A percentile compares a stretch with the other conserved stretches of the same genome.
Evolutionary conservation across 2,113 vertebrate genomes (phyloP).

Genomic region (Ardeotis arabs): DNA sequence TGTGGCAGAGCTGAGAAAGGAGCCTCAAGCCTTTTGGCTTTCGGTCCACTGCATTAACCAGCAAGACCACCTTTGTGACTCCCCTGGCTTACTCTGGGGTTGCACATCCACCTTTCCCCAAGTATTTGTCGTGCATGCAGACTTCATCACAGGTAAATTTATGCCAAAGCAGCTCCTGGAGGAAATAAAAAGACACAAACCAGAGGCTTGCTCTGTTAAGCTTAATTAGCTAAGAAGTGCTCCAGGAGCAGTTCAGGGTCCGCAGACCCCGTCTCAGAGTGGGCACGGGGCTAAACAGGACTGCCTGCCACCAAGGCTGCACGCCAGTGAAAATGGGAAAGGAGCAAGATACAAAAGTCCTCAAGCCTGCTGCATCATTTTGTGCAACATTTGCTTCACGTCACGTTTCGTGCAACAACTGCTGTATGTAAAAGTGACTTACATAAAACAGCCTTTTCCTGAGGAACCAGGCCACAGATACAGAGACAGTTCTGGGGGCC

Average conservation of each 20-base stretch:
- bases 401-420: background rate
- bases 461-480: background rate
- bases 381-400: background rate
- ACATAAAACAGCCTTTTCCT: background rate
- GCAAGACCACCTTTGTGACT: background rate
- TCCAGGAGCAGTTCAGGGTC: background rate
- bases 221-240: background rate
- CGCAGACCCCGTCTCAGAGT: background rate
- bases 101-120: background rate
- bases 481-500: background rate
- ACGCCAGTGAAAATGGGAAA: background rate
- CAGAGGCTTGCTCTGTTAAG: background rate
- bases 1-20: background rate
- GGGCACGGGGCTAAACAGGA: fast-evolving
- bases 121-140: background rate
- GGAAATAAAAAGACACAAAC: background rate
- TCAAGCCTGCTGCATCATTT: background rate
- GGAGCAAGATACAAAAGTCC: background rate
- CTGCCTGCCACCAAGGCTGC: fast-evolving
- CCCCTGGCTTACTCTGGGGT: background rate
- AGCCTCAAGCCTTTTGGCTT: background rate
- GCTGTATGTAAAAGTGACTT: background rate
- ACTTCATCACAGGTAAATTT: background rate
- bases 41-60: background rate
- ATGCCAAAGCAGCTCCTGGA: background rate